Conservation (phyloP, 2,888 invertebrate species). For the Temnothorax rugatulus region DNA sequence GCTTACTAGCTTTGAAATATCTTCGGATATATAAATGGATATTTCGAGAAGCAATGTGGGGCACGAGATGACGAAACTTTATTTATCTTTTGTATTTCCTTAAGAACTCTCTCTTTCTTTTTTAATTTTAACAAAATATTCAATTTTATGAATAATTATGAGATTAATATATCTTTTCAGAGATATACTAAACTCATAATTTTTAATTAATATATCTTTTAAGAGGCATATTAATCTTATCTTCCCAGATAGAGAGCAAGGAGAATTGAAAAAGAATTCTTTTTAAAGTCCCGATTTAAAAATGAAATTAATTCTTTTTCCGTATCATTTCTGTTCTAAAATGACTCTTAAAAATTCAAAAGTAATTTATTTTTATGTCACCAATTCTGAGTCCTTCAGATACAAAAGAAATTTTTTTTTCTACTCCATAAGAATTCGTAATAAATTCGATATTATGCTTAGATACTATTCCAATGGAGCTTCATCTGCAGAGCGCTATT, state of each 20-base stretch:
- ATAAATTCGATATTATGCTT: no score
- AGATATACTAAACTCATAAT: not conserved
- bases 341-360: no score
- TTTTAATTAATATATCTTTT: not conserved
- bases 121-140: slow-evolving; percentile 16
- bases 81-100: not conserved
- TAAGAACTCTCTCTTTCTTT: not conserved
- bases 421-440: no score
- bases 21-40: not conserved
- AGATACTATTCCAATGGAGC: no score
- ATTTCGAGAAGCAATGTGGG: not conserved
- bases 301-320: no score
- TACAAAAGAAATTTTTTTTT: no score
- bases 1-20: slow-evolving; percentile 15
- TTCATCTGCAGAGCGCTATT: no score
- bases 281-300: no score
- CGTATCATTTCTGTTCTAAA: no score
- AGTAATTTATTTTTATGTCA: no score
- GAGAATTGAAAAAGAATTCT: no score
- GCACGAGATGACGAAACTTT: not conserved
- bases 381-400: no score
- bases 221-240: not conserved
- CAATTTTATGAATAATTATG: not conserved
- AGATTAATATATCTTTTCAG: not conserved
- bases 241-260: not conserved